Percentiles rank a stretch among this genome's conserved stretches.
These are phyloP conservation scores for Drosophila mayaguana DNA, from an alignment of 2,888 invertebrate species.

Conservation along the genomic window DNA sequence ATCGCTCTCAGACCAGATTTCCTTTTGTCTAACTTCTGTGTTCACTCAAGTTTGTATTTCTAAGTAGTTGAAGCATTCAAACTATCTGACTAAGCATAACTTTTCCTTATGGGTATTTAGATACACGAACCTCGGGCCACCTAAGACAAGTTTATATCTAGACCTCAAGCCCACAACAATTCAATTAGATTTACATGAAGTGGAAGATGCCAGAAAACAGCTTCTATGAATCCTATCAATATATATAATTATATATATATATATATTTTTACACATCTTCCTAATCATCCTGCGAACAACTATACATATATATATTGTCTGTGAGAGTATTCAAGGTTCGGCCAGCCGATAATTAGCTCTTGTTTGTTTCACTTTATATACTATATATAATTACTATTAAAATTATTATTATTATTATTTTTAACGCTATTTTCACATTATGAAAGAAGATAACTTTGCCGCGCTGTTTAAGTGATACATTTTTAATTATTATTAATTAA, in stretches of 20 bases:
- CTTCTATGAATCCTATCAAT: conserved; percentile 14
- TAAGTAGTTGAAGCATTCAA: conserved; percentile 26
- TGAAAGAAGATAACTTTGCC: conserved; percentile 44
- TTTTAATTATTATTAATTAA: conserved; percentile 55
- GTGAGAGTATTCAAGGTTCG: conserved; percentile 38
- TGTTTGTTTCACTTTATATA: conserved; percentile 33
- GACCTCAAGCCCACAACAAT: conserved; percentile 8
- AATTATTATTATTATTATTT: conserved; percentile 45
- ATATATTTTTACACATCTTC: conserved; percentile 4
- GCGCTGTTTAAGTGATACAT: conserved; percentile 75
- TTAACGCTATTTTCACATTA: conserved; percentile 46
- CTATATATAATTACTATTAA: conserved; percentile 49
- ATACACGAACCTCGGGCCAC: not conserved
- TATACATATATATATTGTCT: conserved; percentile 27
- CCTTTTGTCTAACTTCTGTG: not conserved
- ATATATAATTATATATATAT: not conserved
- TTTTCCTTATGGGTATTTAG: conserved; percentile 8
- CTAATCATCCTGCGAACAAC: conserved; percentile 20
- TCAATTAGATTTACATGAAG: conserved; percentile 5
- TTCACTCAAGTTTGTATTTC: conserved; percentile 2
- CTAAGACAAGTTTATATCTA: conserved; percentile 41
- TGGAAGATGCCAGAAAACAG: not conserved
- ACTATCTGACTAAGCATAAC: conserved; percentile 8
- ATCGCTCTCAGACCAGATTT: conserved; percentile 4
- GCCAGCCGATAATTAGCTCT: conserved; percentile 16